Base-by-base conservation (phyloP, 2,888 invertebrate species). In the Apeira syringaria region DNA sequence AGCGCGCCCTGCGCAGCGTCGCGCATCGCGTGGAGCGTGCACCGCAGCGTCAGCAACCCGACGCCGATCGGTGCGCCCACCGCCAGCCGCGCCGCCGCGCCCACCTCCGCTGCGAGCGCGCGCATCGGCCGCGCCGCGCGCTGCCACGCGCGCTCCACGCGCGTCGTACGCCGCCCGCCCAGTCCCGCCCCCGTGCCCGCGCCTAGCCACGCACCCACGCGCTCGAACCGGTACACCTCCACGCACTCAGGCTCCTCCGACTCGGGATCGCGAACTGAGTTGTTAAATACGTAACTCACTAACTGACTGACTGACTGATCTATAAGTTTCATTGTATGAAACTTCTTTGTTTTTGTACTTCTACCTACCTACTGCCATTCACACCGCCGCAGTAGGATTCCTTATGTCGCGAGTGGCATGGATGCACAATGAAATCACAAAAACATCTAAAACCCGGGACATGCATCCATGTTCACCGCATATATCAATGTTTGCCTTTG, bases 21-120 rank as follows among this genome's bases (percentile, higher is more conserved):
- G 20, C 15, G 15, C 15, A 4, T 7, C 20, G 7, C 20, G 5
- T 7, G 7, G 7, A 7, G 20, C 7, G 20, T 7, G 20, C 15
- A 94, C 2, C 89, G 9, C 22, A 94, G 92, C 20, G 94, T 92
- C 47, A 95, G 74, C 33, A 92, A 75, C 7, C 95, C 20, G 7
- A 95, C 53, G 15, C 71, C 78, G 27, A 56, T 40, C 9, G 50
- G 53, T 13, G 61, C 61, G 52, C 60, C 68, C 32, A 74, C 73
- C 50, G 45, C 55, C 50, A 53, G 38, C 45, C 41, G 35, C 59
- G 78, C 45, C 40, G 34, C 59, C 77, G 62, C 51, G 43, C 45
- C 48, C 64, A 64, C 29, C 64, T 93, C 13, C 91, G 36, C 25
- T 92, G 91, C 3, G 93, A 91, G 41, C 94, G 65, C 31, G 92